phyloP scores from a whole-genome alignment of 2,113 vertebrate species.

The Micromys minutus region DNA sequence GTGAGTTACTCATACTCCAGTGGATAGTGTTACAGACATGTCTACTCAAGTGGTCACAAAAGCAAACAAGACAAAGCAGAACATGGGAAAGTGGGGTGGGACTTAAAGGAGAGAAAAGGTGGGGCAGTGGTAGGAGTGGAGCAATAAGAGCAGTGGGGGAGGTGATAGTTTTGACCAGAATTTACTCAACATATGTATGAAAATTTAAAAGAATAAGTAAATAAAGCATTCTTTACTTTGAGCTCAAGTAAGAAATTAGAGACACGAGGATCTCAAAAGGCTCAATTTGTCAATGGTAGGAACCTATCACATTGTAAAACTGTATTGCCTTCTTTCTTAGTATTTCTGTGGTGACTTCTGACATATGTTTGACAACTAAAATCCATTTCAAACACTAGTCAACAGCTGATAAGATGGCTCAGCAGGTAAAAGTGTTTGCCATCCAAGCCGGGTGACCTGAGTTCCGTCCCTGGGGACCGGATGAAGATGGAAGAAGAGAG shows the following conservation, averaged over 20 bases:
- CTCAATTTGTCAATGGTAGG: not conserved
- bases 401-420: not conserved
- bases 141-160: not conserved
- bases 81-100: not conserved
- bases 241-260: not conserved
- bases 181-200: not conserved
- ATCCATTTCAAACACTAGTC: not conserved
- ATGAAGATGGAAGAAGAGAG: not conserved
- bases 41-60: not conserved
- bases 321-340: not conserved
- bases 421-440: not conserved
- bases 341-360: not conserved
- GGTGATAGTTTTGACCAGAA: not conserved
- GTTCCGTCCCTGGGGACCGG: not conserved
- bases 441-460: not conserved
- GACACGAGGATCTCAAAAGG: not conserved
- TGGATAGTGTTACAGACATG: not conserved
- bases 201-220: not conserved
- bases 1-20: not conserved
- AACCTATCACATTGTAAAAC: not conserved
- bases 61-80: not conserved
- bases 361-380: not conserved
- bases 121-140: not conserved
- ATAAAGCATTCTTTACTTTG: not conserved
- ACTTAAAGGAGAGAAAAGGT: not conserved